phyloP scores from a whole-genome alignment of 2,113 vertebrate genomes.

The Cyprinodon variegatus region DNA sequence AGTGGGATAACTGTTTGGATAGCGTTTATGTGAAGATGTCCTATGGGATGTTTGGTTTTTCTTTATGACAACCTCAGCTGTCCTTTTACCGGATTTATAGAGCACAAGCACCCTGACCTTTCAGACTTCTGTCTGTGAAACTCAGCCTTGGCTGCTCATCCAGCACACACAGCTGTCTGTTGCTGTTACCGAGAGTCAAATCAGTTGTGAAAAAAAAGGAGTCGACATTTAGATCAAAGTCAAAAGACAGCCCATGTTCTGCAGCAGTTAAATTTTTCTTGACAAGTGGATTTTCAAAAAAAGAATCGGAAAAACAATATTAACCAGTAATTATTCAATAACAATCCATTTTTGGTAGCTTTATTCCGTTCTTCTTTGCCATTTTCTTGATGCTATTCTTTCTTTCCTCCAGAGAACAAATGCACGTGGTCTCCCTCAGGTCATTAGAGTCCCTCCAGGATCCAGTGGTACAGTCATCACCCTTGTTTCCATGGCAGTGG shows the following conservation, averaged over 20 bases:
- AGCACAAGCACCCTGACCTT: slow-evolving; percentile 12
- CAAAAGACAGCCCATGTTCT: neutral
- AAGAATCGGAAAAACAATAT: slow-evolving; percentile 3
- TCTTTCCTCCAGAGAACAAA: slow-evolving; percentile 79
- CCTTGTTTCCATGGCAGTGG: slow-evolving; percentile 88
- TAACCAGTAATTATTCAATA: neutral
- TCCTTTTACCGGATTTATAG: slow-evolving; percentile 13
- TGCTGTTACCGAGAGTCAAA: slow-evolving; percentile 17
- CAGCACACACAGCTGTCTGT: slow-evolving; percentile 29
- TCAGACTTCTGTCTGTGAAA: slow-evolving; percentile 33
- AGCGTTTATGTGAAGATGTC: neutral
- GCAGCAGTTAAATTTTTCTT: neutral
- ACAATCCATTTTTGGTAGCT: slow-evolving; percentile 14
- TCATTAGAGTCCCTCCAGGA: slow-evolving; percentile 77
- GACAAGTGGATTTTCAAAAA: neutral
- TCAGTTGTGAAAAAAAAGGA: slow-evolving; percentile 14
- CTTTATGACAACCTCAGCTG: slow-evolving; percentile 19
- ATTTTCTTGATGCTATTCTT: slow-evolving; percentile 1
- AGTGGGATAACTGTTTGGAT: neutral
- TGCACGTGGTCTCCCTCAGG: slow-evolving; percentile 79
- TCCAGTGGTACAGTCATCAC: slow-evolving; percentile 89
- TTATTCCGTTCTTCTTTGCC: neutral
- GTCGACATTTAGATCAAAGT: slow-evolving; percentile 35
- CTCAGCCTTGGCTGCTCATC: slow-evolving; percentile 18
- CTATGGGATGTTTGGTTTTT: slow-evolving; percentile 17